These are phyloP conservation scores for Lepilemur septentrionalis DNA, from an alignment of 2,797 vertebrate genomes.

Conservation along the genomic window DNA sequence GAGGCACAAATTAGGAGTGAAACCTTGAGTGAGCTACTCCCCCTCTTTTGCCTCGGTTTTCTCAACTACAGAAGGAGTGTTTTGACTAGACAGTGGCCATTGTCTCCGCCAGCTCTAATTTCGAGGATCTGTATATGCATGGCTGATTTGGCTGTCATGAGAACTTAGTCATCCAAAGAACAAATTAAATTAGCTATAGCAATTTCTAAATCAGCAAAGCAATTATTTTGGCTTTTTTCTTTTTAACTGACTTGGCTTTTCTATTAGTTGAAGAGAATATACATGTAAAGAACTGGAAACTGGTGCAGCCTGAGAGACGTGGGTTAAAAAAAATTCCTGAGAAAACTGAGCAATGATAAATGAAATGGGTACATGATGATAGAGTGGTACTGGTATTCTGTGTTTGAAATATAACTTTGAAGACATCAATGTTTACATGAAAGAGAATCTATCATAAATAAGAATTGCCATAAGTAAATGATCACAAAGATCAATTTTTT, in stretches of 20 bases:
- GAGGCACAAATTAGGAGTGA: background rate
- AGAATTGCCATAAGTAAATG: background rate
- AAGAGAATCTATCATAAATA: background rate
- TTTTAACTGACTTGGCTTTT: background rate
- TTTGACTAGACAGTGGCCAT: background rate
- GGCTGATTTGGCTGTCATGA: constrained; percentile 36
- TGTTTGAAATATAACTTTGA: background rate
- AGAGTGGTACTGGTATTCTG: background rate
- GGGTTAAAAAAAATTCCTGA: background rate
- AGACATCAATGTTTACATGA: background rate
- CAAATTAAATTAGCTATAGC: constrained; percentile 47
- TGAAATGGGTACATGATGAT: background rate
- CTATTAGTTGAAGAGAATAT: background rate
- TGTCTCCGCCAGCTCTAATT: background rate
- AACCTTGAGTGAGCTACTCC: background rate
- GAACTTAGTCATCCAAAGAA: constrained; percentile 30
- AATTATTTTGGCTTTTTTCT: background rate
- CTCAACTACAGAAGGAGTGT: background rate
- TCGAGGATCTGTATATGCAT: background rate
- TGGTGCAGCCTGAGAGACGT: background rate
- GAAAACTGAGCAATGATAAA: background rate
- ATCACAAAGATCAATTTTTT: background rate
- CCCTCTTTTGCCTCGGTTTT: background rate
- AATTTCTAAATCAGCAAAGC: constrained; percentile 40
- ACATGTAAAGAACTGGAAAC: background rate